Evolutionary conservation across 2,113 vertebrate species (phyloP), one percentile per base, ranked within the genome.

Genomic region (Neopipo cinnamomea): DNA sequence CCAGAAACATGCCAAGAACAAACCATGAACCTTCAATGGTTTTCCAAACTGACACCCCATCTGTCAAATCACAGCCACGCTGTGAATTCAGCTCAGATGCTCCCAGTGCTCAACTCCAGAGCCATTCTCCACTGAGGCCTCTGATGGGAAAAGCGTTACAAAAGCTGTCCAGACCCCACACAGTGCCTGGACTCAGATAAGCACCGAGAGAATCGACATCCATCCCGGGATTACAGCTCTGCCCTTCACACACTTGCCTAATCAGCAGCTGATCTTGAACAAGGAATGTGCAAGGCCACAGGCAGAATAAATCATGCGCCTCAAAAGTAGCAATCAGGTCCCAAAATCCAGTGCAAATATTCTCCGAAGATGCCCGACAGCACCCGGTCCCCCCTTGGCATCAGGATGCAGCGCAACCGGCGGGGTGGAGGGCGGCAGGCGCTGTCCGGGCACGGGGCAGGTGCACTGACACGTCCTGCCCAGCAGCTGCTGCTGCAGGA

Each of bases 261-360:
- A 75, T 5, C 0, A 0, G 68, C 81, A 94, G 93, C 82, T 84
- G 83, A 93, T 89, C 94, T 95, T 83, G 86, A 95, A 95, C 93
- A 89, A 96, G 96, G 94, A 95, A 95, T 56, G 75, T 9, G 33
- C 73, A 96, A 97, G 95, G 95, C 95, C 93, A 96, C 96, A 86
- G 61, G 94, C 15, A 91, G 86, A 85, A 83, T 75, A 83, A 79
- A 63, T 71, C 82, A 91, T 87, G 92, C 0, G 21, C 74, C 74
- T 94, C 8, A 44, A 67, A 88, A 90, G 66, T 44, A 68, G 92
- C 30, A 52, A 63, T 70, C 83, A n/a, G 70, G 84, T 86, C 89
- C 92, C 82, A 83, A 80, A 93, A 85, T 93, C 91, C 95, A 95
- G 94, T 96, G 95, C 94, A 94, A 96, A 96, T 83, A 52, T 72